Base-by-base conservation (phyloP, 2,113 vertebrate genomes). In the Galemys pyrenaicus region DNA sequence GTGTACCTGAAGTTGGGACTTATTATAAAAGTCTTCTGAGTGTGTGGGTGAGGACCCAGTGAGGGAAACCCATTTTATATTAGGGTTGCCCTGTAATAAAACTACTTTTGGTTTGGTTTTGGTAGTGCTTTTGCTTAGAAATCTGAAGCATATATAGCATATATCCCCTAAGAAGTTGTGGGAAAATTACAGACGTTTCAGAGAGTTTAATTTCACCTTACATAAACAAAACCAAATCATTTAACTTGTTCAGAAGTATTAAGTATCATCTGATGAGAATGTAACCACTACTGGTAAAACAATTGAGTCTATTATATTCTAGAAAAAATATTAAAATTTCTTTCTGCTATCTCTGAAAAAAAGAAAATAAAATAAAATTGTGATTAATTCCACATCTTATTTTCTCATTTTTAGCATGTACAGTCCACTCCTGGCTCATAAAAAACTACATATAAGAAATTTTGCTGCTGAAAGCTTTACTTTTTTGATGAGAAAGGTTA, bases 401-500 rank as follows among this genome's bases (percentile, higher is more conserved):
- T 87, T 92, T 89, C 64, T 95, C 19, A 13, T 77, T 96, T 95
- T 3, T 97, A 99, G 99, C 92, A 96, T 99, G 89, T 99, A 99
- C 97, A 99, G 99, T 97, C 98, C 98, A 39, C 97, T 99, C 28
- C 95, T 99, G 98, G 99, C 98, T 81, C 99, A 99, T 98, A 99
- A 99, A 96, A 99, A 99, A 91, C 98, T 99, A 41, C 99, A 99
- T 96, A 99, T 99, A 97, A 99, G 99, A 96, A 99, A 98, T 75
- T 99, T 99, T 98, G 99, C 99, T 89, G 99, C 99, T 0, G 99
- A 99, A 97, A 99, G 99, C 95, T 99, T 99, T 98, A 99, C 99
- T 46, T 99, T 99, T 97, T 94, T 99, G 88, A 99, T 99, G 99
- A 99, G 99, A 97, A 99, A 99, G 99, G 99, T 99, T 97, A 94